Base-by-base conservation (phyloP, 1,140 invertebrate species). In the Lycorma delicatula region DNA sequence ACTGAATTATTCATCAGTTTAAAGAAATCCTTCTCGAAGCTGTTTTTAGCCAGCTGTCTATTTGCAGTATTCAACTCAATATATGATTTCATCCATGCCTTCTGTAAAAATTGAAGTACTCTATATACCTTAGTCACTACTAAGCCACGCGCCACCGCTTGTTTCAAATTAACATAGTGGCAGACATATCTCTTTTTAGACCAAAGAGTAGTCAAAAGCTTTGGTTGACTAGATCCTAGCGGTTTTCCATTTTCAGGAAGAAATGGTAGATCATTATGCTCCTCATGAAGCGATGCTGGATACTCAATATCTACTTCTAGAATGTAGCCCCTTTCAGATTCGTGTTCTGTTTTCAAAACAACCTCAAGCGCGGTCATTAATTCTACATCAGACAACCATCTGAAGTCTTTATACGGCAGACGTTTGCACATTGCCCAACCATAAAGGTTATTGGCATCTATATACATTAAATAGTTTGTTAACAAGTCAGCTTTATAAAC, bases 391-490 rank as follows among this genome's bases (percentile, higher is more conserved):
- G 64, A 55, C 16, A 72, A 51, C 73, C 74, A 80, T 63, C 73
- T 48, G 69, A 79, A 80, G 28, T 66, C 60, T 27, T 55, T 59
- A 20, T 60, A 63, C 18, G 75, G 75, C 36, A 79, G 64, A 58
- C 58, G 63, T 60, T 73, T 63, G 18, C 64, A 70, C 74, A 79
- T 76, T 11, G 71, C 70, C 54, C 62, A 71, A 11, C 77, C 77
- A 71, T 82, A 81, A 46, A 78, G 63, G 68, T 79, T 79, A 63
- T 78, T 79, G 9, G 67, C 70, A 73, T 79, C 77, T 16, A 72
- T 69, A 67, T 79, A 78, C 22, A 68, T 62, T 18, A 78, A 48
- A 67, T 67, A 75, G 12, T 65, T 68, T 31, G 46, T 53, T 20
- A 54, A 47, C 60, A 72, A 55, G 34, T 56, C 63, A 11, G 58